Conservation (phyloP, 2,113 vertebrate genomes). For the Syngnathoides biaculeatus region DNA sequence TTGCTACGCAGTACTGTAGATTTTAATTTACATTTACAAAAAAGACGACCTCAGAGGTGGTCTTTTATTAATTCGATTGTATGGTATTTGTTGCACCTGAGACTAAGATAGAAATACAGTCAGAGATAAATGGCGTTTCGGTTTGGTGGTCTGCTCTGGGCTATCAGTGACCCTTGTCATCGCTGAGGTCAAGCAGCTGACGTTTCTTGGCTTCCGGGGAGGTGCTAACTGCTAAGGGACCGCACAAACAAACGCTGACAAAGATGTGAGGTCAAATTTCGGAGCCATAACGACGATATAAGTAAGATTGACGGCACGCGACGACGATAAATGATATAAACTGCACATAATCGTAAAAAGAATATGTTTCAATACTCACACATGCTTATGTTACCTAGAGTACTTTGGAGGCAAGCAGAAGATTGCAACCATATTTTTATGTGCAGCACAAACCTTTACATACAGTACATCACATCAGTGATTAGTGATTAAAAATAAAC, state of each 20-base stretch:
- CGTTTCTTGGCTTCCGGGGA: constrained; percentile 54
- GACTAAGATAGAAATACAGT: neutral
- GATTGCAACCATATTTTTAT: constrained; percentile 41
- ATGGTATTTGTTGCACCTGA: neutral
- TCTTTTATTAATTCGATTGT: neutral
- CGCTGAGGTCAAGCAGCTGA: constrained; percentile 54
- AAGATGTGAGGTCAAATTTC: neutral
- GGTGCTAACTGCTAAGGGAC: constrained; percentile 53
- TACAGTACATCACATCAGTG: constrained; percentile 22
- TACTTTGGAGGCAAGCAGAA: neutral
- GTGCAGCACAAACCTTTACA: constrained; percentile 27
- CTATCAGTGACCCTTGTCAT: constrained; percentile 42
- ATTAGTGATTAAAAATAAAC: constrained; percentile 46
- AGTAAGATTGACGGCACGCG: constrained; percentile 42
- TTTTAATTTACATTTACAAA: too few relatives aligned
- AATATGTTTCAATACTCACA: constrained; percentile 32
- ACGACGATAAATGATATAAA: neutral
- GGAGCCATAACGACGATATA: neutral
- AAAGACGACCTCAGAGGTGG: too few relatives aligned
- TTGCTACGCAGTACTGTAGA: too few relatives aligned
- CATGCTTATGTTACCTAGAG: neutral
- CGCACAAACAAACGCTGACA: neutral
- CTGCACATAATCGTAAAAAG: neutral
- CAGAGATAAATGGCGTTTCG: neutral
- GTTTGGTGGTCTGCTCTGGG: constrained; percentile 41